phyloP scores from a whole-genome alignment of 1,140 invertebrate genomes.

The Lepidurus apus region DNA sequence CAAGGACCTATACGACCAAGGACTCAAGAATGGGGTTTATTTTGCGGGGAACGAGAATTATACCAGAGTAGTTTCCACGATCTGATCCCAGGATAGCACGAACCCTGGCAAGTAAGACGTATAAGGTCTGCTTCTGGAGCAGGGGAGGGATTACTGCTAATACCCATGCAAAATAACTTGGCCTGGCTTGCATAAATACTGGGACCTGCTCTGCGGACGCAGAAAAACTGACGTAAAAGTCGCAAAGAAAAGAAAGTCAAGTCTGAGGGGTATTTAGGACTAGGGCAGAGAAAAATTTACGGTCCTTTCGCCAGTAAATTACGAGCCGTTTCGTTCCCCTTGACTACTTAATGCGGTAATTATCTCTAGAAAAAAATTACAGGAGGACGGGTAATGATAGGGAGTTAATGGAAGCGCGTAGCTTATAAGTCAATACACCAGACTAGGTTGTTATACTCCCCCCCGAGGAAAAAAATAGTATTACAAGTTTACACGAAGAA shows the following conservation, averaged over 20 bases:
- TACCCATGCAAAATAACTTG: constrained; percentile 19
- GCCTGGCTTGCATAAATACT: neutral
- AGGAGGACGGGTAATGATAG: neutral
- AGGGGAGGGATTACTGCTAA: neutral
- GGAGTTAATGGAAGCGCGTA: constrained; percentile 1
- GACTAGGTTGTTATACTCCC: neutral
- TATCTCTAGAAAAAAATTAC: neutral
- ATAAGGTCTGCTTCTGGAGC: neutral
- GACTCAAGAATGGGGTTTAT: neutral
- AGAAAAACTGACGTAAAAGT: neutral
- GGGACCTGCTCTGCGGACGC: neutral
- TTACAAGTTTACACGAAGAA: neutral
- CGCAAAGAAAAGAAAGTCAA: neutral
- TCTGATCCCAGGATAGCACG: neutral
- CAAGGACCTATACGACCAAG: neutral
- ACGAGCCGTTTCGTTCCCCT: neutral
- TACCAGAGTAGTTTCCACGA: neutral
- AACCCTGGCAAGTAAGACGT: neutral
- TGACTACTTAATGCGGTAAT: neutral
- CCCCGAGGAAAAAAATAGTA: neutral
- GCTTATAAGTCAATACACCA: neutral
- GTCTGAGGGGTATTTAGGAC: neutral
- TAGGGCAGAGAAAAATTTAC: neutral
- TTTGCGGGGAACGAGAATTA: neutral
- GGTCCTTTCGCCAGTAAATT: neutral